Evolutionary conservation across 2,797 vertebrate species (phyloP).

Genomic region (Harpagifer antarcticus): DNA sequence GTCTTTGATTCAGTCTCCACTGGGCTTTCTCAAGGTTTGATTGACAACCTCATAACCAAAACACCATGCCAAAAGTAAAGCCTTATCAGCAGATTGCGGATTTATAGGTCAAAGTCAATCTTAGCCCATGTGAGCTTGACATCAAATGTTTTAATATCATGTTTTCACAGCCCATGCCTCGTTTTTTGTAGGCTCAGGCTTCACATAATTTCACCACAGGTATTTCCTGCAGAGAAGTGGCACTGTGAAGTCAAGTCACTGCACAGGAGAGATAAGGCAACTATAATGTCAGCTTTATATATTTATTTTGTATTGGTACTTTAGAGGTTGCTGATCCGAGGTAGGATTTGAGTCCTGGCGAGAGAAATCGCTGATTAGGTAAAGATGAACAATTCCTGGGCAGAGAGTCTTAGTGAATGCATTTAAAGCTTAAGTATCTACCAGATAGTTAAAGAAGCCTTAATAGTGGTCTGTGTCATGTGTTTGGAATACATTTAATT

Average conservation of each 20-base stretch:
- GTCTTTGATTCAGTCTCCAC: conserved; percentile 26
- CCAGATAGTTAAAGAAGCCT: conserved; percentile 7
- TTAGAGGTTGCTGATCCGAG: too few species aligned
- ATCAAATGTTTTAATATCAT: conserved; percentile 29
- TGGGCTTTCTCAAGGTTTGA: conserved; percentile 16
- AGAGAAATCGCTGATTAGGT: too few species aligned
- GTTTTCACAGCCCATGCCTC: background rate
- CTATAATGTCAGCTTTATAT: conserved; percentile 22
- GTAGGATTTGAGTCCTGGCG: too few species aligned
- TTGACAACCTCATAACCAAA: conserved; percentile 27
- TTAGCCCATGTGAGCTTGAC: background rate
- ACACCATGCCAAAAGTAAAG: background rate
- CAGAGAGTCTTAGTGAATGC: background rate
- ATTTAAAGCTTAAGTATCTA: background rate
- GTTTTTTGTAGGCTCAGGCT: background rate
- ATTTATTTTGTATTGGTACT: too few species aligned
- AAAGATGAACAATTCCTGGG: too few species aligned
- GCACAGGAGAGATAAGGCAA: conserved; percentile 46
- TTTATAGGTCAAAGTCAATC: conserved; percentile 32
- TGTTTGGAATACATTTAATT: background rate
- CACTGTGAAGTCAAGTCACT: conserved; percentile 42
- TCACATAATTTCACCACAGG: conserved; percentile 28
- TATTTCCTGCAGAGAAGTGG: conserved; percentile 20
- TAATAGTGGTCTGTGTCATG: background rate
- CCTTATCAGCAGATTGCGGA: conserved; percentile 26